Evolutionary conservation across 2,888 invertebrate genomes (phyloP), one percentile per base, ranked within the genome.

Genomic region (Chymomyza procnemis): DNA sequence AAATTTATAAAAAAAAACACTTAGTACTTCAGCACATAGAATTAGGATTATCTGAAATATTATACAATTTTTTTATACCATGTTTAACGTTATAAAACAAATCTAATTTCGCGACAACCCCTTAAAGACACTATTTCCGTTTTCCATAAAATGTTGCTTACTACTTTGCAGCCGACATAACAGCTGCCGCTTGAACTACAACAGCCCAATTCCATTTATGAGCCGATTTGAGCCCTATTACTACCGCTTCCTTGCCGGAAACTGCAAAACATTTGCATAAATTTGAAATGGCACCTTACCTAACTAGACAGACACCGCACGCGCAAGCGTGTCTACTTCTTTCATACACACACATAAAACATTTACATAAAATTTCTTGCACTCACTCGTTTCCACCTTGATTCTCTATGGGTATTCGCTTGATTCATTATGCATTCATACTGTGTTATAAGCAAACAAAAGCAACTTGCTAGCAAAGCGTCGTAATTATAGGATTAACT

Each of bases 201-300:
- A 2, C n/a, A 19, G 6, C 18, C 50, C 34, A 12, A 12, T 3
- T 2, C 34, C 34, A 41, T 41, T 61, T 68, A 21, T 34, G 52
- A 52, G 57, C 54, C 16, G 34, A 41, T 26, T 61, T 47, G 9
- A 30, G 30, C 54, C 56, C 50, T 63, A 54, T 19, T 69, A 64
- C 80, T 80, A 67, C 85, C 67, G 67, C 66, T 80, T 75, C 74
- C 77, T 67, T 71, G 68, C 70, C 81, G 81, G 81, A 81, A 81
- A 61, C 60, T 56, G 21, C 34, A 60, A 30, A n/a, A 34, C 54
- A 62, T 77, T 76, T 68, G 74, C 66, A 76, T 76, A 70, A 41
- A 68, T 68, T 65, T 61, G 46, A 41, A 59, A 41, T n/a, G 12
- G 59, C 14, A 48, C 58, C 66, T 34, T 63, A 59, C 55, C 57